Conservation (phyloP, 2,113 vertebrate species). For the Zosterops borbonicus region DNA sequence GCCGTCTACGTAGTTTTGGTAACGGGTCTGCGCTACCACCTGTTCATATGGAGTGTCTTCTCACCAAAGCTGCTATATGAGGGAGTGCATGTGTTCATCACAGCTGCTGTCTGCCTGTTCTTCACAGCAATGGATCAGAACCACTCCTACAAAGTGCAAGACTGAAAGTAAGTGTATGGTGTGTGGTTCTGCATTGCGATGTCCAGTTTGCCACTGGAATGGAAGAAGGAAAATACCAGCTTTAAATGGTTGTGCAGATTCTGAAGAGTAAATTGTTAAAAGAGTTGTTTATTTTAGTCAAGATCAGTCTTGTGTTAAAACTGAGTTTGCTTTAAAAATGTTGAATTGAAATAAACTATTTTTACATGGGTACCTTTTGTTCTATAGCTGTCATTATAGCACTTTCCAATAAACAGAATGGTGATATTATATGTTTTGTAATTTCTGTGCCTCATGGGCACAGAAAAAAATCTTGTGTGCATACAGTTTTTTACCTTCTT, state of each 20-base stretch:
- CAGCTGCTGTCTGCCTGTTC: constrained; percentile 80
- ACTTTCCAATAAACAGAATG: not conserved
- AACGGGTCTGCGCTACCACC: constrained; percentile 90
- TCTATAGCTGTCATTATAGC: not conserved
- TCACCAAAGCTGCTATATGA: constrained; percentile 96
- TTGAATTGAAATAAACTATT: not conserved
- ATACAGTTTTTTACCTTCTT: not conserved
- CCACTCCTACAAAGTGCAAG: not conserved
- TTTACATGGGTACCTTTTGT: not conserved
- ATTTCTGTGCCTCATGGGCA: not conserved
- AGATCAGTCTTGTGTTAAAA: not conserved
- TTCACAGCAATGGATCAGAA: constrained; percentile 87
- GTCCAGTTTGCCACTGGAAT: not conserved
- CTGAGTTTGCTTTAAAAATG: not conserved
- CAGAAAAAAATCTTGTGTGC: not conserved
- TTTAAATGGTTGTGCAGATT: not conserved
- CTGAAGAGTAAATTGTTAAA: not conserved
- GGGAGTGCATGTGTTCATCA: constrained; percentile 86
- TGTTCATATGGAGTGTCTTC: constrained; percentile 99
- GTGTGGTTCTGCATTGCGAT: not conserved
- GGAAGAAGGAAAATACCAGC: not conserved
- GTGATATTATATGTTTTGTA: not conserved
- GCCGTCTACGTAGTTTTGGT: constrained; percentile 86
- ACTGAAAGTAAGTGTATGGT: not conserved
- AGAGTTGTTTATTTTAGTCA: not conserved